Evolutionary conservation across 2,888 invertebrate species (phyloP), one percentile per base, ranked within the genome.

Genomic region (Harpagoxenus sublaevis): DNA sequence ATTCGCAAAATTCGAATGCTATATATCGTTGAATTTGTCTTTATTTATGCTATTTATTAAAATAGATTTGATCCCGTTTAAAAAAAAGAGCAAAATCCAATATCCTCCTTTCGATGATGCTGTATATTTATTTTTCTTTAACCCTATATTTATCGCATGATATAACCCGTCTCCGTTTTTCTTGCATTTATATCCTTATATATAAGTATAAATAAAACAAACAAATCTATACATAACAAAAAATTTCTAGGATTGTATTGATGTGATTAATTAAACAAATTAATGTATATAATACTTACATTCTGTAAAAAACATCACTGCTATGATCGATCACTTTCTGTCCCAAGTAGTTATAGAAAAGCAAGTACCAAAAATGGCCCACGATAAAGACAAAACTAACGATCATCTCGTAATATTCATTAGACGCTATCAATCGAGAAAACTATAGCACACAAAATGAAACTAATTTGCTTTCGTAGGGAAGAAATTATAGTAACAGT

Each of bases 271-370:
- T 12, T 45, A 45, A 12, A 45, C 23, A 23, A 3, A 45, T 45
- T 10, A 45, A 45, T 45, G 45, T 3, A 45, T 45, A 10, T 0
- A 3, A 45, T 45, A 85, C 77, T 66, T 53, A 83, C 85, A 31
- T 53, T 71, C 63, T 77, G 2, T 74, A 10, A 63, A 60, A 83
- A 3, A 85, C 1, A 48, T 63, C 35, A n/a, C 53, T 42, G 51
- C 71, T 82, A 23, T 85, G 39, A 45, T 85, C 66, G n/a, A 65
- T 77, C 9, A 62, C 9, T 35, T 68, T 1, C 31, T 85, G 83
- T 31, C 73, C 73, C 10, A 73, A 15, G 51, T 74, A 83, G 10
- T 77, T 78, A 28, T 8, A 45, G 12, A 65, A 57, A 35, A 83
- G 71, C 18, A 77, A 39, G n/a, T 83, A 45, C 12, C 42, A 39